phyloP scores from a whole-genome alignment of 2,888 invertebrate genomes.

The Ectobius pallidus region DNA sequence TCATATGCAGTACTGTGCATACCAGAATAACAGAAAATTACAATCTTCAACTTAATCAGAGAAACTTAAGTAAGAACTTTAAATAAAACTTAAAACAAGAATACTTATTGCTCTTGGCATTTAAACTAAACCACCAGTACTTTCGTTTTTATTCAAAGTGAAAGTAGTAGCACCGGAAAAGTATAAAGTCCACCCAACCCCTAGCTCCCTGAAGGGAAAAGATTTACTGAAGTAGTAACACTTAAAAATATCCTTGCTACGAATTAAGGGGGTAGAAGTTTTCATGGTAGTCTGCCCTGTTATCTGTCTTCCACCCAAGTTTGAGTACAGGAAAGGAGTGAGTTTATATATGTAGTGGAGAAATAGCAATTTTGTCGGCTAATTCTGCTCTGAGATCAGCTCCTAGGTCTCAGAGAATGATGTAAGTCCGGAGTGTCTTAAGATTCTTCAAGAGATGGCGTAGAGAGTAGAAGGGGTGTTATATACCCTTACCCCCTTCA shows the following conservation, averaged over 20 bases:
- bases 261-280: not conserved
- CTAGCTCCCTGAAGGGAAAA: not conserved
- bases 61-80: no score
- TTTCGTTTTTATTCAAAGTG: no score
- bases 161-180: no score
- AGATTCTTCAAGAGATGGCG: not conserved
- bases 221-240: not conserved
- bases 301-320: slow-evolving; percentile 13
- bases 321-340: not conserved
- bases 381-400: slow-evolving; percentile 31
- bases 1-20: no score
- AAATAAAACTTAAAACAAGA: no score
- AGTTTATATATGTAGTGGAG: not conserved
- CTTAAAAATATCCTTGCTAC: not conserved
- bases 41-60: no score
- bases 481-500: no score
- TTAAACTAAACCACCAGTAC: no score
- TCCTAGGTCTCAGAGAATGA: not conserved
- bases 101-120: no score
- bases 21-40: no score
- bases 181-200: not conserved
- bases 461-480: no score
- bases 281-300: not conserved
- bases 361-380: slow-evolving; percentile 30
- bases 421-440: not conserved